phyloP scores from a whole-genome alignment of 1,140 invertebrate species.

The Drosophila sucinea region DNA sequence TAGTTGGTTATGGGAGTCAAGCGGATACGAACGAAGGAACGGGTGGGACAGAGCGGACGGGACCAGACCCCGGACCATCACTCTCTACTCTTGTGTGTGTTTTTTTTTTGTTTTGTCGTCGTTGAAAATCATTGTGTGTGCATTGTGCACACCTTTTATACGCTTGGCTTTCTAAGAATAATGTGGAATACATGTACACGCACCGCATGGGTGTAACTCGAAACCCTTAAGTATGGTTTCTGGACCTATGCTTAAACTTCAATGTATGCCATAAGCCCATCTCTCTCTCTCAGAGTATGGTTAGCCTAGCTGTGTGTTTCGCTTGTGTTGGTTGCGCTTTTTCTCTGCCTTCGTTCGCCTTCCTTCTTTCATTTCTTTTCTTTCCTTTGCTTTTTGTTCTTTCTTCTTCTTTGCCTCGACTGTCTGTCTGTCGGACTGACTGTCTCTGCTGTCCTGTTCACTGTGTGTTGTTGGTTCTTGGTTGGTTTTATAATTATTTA shows the following conservation, averaged over 20 bases:
- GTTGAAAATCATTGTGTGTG: conserved; percentile 64
- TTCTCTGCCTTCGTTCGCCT: conserved; percentile 16
- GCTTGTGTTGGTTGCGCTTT: background rate
- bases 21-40: background rate
- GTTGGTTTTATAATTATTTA: conserved; percentile 79
- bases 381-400: conserved; percentile 1
- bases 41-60: background rate
- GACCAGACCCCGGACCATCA: background rate
- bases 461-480: conserved; percentile 4
- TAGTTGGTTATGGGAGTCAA: background rate
- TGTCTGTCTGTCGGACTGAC: too few relatives aligned
- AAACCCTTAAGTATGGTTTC: conserved; percentile 79
- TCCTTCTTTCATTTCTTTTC: conserved; percentile 2
- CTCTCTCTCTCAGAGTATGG: background rate
- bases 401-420: background rate
- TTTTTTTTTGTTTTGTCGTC: background rate
- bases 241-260: conserved; percentile 79
- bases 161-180: conserved; percentile 79
- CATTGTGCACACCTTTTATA: conserved; percentile 74
- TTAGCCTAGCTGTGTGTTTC: background rate
- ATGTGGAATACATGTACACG: conserved; percentile 66
- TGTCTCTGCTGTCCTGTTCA: conserved; percentile 15
- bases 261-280: conserved; percentile 68
- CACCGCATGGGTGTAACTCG: conserved; percentile 66
- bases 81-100: too few relatives aligned